These are phyloP conservation scores for Acrobasis suavella DNA, from an alignment of 2,888 invertebrate species.

Conservation along the genomic window DNA sequence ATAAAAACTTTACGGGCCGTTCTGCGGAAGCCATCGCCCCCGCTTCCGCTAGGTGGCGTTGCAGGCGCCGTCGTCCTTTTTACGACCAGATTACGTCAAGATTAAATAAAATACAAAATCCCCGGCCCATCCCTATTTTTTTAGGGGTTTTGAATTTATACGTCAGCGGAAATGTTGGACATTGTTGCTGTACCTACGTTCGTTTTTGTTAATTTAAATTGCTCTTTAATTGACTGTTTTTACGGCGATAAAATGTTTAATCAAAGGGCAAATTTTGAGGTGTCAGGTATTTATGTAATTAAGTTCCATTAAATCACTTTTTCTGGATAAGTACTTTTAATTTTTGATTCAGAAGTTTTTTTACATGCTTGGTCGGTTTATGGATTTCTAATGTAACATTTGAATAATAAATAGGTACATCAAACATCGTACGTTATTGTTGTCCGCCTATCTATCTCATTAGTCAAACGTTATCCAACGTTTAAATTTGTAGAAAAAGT, in stretches of 20 bases:
- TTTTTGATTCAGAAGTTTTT: too few relatives aligned
- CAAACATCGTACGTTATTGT: too few relatives aligned
- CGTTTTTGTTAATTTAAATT: not conserved
- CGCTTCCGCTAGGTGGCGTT: constrained; percentile 30
- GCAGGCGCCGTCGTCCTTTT: constrained; percentile 27
- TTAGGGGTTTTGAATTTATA: constrained; percentile 23
- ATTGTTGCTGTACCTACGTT: not conserved
- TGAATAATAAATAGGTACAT: too few relatives aligned
- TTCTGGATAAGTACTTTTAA: too few relatives aligned
- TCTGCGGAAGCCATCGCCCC: constrained; percentile 43
- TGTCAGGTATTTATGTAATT: not conserved
- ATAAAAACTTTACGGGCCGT: constrained; percentile 70
- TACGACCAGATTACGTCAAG: constrained; percentile 51
- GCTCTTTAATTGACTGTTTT: not conserved
- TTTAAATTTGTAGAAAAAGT: too few relatives aligned
- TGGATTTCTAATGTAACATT: too few relatives aligned
- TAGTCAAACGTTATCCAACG: too few relatives aligned
- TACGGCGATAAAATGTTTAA: not conserved
- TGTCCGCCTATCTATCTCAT: too few relatives aligned
- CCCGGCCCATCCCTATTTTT: constrained; percentile 36
- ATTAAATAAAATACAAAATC: constrained; percentile 52
- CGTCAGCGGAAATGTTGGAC: not conserved
- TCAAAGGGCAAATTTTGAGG: not conserved
- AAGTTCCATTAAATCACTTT: too few relatives aligned
- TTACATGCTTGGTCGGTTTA: too few relatives aligned